A percentile compares a stretch with the other conserved stretches of the same genome.
phyloP scores from a whole-genome alignment of 2,888 invertebrate genomes.

The Caenorhabditis parvicauda region DNA sequence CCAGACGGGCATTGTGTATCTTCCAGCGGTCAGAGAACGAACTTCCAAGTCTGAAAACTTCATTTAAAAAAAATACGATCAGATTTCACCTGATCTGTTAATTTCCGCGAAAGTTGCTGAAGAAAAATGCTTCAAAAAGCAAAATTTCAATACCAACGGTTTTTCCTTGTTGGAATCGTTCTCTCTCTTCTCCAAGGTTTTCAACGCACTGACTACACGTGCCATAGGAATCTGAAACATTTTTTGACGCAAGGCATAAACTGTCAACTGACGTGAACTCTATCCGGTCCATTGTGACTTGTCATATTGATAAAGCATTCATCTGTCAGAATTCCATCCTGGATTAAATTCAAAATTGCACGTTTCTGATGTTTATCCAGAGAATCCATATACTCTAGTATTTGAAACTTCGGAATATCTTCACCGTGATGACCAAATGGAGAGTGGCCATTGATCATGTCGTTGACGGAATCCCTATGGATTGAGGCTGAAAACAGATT shows the following conservation, averaged over 20 bases:
- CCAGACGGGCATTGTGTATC: constrained; percentile 50
- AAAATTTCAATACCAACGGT: constrained; percentile 30
- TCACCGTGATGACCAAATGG: constrained; percentile 23
- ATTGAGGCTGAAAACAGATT: constrained; percentile 18
- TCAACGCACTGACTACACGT: constrained; percentile 41
- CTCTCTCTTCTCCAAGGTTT: constrained; percentile 26
- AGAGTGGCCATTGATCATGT: too few relatives aligned
- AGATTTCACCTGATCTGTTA: constrained; percentile 30
- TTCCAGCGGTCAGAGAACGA: constrained; percentile 34
- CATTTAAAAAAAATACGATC: neutral
- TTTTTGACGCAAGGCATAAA: neutral
- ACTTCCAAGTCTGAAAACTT: constrained; percentile 39
- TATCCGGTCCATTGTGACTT: constrained; percentile 42
- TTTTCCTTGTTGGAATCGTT: constrained; percentile 20
- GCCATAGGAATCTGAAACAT: constrained; percentile 44
- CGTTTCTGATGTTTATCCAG: constrained; percentile 45
- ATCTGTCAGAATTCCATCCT: constrained; percentile 49
- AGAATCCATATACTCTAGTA: constrained; percentile 39
- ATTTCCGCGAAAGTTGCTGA: constrained; percentile 42
- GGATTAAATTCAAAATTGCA: constrained; percentile 35
- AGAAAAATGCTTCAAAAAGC: constrained; percentile 40
- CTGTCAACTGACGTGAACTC: constrained; percentile 36
- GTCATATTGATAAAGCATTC: constrained; percentile 49
- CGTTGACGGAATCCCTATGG: too few relatives aligned
- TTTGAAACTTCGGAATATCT: constrained; percentile 7